Conservation (phyloP, 2,113 vertebrate genomes). For the Mus spicilegus region DNA sequence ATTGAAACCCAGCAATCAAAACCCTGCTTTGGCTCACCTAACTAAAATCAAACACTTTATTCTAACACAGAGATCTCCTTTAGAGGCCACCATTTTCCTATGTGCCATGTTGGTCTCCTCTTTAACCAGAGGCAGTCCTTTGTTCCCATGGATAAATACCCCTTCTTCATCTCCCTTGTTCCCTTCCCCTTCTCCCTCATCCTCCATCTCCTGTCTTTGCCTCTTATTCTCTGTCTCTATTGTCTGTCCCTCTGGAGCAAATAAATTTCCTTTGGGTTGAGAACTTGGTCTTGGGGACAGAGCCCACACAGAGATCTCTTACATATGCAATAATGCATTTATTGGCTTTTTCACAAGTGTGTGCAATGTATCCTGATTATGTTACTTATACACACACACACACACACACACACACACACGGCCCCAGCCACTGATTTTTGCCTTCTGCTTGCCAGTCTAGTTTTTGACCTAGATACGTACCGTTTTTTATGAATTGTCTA, state of each 20-base stretch:
- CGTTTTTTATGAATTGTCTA: background rate
- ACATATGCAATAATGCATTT: background rate
- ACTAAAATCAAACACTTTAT: background rate
- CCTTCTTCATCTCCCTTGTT: background rate
- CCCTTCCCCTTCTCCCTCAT: background rate
- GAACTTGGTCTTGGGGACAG: background rate
- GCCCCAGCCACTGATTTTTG: background rate
- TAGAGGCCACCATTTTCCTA: background rate
- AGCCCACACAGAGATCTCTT: background rate
- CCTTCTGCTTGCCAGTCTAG: background rate
- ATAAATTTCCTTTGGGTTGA: background rate
- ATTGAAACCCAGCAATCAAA: background rate
- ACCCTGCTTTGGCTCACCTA: background rate
- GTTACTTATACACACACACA: no score
- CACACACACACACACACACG: no score
- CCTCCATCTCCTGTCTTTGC: background rate
- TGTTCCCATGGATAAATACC: background rate
- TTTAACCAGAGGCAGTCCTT: background rate
- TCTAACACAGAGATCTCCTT: background rate
- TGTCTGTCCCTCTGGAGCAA: background rate
- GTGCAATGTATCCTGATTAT: no score
- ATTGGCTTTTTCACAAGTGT: no score
- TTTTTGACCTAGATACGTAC: background rate
- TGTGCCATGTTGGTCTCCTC: background rate
- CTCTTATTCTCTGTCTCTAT: background rate